Conservation (phyloP, 2,797 vertebrate genomes). For the Sphenodon punctatus region DNA sequence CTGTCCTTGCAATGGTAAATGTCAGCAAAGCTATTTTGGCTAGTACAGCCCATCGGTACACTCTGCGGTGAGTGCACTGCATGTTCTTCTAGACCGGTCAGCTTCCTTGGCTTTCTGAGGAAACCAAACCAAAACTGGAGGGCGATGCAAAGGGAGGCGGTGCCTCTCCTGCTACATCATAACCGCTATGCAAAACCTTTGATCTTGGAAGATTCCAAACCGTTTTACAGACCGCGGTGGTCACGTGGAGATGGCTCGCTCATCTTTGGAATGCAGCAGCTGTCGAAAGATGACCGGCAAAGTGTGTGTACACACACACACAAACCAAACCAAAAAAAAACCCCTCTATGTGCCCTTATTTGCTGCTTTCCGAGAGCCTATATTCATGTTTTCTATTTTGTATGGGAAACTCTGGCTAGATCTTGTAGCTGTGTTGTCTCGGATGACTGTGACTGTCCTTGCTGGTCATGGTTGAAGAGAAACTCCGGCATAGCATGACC, state of each 20-base stretch:
- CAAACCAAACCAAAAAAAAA: too few relatives aligned
- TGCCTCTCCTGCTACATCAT: neutral
- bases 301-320: too few relatives aligned
- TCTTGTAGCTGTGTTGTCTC: neutral
- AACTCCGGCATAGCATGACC: accelerated
- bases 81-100: neutral
- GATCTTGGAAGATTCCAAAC: neutral
- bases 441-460: neutral
- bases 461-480: neutral
- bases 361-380: neutral
- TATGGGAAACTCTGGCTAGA: neutral
- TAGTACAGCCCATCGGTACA: neutral
- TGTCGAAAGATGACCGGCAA: neutral
- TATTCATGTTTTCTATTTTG: neutral
- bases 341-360: too few relatives aligned
- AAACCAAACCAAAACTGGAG: neutral
- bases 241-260: neutral
- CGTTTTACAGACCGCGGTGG: neutral
- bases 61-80: neutral
- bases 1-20: neutral
- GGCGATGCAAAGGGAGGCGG: neutral
- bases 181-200: neutral
- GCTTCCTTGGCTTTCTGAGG: neutral
- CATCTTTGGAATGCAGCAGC: neutral
- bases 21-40: neutral